Evolutionary conservation across 1,140 invertebrate genomes (phyloP), one percentile per base, ranked within the genome.

Genomic region (Liolophura sinensis): DNA sequence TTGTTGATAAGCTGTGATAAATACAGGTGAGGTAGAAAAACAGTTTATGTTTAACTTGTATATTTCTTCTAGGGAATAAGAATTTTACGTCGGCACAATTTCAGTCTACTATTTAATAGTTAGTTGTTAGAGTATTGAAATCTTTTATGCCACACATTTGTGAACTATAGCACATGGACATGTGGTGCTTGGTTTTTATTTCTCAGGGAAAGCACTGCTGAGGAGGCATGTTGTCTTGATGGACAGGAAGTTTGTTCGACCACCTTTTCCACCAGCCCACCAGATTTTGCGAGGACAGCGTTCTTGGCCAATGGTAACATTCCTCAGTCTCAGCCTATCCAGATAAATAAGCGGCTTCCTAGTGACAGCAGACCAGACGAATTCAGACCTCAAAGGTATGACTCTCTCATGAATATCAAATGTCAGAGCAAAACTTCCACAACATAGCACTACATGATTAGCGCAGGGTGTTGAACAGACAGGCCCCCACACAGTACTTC

Each of bases 201-300:
- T 60, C 57, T 0, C 40, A 67, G 60, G 31, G 65, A 67, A 55
- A 67, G 65, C 52, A 55, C 58, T 57, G 64, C 64, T 12, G 65
- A 70, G 40, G 60, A 64, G 47, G 55, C 54, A 15, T 27, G 47
- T 0, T 20, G 48, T 31, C 31, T 58, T 22, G 70, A 69, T 58
- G 31, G 64, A 54, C 72, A 74, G 48, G 75, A 77, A 18, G 60
- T 69, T 4, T 77, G 75, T 68, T 71, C 73, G 22, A 76, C 73
- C 12, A 73, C 71, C 14, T 76, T 76, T 54, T 71, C 73, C 15
- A 71, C 73, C 16, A 75, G 71, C 60, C 75, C 75, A 0, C 57
- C 59, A 51, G 74, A 72, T 57, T 60, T 50, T 1, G 52, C 65
- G 58, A 55, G 25, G 15, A 57, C 59, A 46, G 63, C 27, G 5